phyloP scores from a whole-genome alignment of 2,888 invertebrate species.

The Coremacera marginata region DNA sequence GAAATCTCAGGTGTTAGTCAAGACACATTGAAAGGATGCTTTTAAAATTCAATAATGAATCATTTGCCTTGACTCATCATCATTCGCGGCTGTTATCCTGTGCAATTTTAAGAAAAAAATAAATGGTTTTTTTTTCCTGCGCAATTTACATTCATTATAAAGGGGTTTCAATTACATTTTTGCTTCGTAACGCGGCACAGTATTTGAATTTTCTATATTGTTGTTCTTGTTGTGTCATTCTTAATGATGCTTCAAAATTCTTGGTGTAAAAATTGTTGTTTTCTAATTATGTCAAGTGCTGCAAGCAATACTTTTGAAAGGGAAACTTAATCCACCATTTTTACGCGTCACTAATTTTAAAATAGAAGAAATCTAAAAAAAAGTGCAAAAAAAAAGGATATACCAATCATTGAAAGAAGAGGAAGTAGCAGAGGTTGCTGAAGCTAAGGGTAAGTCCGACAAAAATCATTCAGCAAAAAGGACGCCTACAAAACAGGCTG shows the following conservation, averaged over 20 bases:
- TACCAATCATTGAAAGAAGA: conserved; percentile 26
- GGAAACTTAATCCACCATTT: conserved; percentile 38
- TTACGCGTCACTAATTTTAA: conserved; percentile 18
- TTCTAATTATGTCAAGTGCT: conserved; percentile 40
- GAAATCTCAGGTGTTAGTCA: neutral
- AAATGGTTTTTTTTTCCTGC: too few relatives aligned
- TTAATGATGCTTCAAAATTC: conserved; percentile 32
- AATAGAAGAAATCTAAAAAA: neutral
- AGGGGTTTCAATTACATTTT: conserved; percentile 35
- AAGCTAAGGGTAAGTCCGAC: neutral
- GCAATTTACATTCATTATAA: conserved; percentile 7
- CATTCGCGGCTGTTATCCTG: conserved; percentile 3
- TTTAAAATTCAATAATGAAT: conserved; percentile 28
- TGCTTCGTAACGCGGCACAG: neutral
- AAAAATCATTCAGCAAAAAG: neutral
- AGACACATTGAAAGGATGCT: neutral
- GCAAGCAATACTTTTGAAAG: conserved; percentile 21
- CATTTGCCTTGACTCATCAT: conserved; percentile 2
- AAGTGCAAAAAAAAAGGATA: conserved; percentile 18
- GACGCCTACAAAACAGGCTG: conserved; percentile 6
- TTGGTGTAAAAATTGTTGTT: conserved; percentile 14
- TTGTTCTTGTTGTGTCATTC: conserved; percentile 23
- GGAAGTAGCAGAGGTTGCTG: neutral
- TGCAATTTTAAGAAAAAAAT: too few relatives aligned
- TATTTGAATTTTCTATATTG: neutral